Evolutionary conservation across 1,140 invertebrate species (phyloP).

Genomic region (Drosophila pallidifrons): DNA sequence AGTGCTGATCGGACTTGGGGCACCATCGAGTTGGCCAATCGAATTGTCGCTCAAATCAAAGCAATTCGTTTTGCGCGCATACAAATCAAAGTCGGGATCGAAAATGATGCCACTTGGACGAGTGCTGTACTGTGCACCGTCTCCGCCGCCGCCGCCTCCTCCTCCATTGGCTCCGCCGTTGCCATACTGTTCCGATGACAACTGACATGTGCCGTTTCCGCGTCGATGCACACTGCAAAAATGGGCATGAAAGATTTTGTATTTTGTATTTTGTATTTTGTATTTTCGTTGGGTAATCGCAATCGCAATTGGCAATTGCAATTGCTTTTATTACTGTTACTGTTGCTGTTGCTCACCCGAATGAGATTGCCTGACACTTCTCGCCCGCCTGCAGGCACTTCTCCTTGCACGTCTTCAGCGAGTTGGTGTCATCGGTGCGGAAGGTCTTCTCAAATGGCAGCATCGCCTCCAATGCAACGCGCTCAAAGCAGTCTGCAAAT

Average conservation of each 20-base stretch:
- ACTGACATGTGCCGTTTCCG: conserved; percentile 88
- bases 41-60: conserved; percentile 80
- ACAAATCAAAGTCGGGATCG: conserved; percentile 88
- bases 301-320: conserved; percentile 28
- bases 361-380: conserved; percentile 83
- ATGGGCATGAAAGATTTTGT: conserved; percentile 20
- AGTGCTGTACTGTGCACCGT: conserved; percentile 44
- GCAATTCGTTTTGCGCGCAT: conserved; percentile 86
- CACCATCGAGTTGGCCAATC: conserved; percentile 38
- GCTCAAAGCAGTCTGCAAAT: conserved; percentile 81
- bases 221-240: conserved; percentile 86
- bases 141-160: conserved; percentile 62
- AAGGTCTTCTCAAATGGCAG: conserved; percentile 85
- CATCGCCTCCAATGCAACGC: conserved; percentile 84
- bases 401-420: conserved; percentile 82
- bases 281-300: conserved; percentile 68
- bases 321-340: conserved; percentile 6
- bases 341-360: conserved; percentile 70
- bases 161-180: conserved; percentile 61
- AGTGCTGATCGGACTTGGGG: conserved; percentile 63
- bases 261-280: conserved; percentile 11
- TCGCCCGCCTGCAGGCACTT: conserved; percentile 81
- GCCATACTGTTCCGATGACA: conserved; percentile 85
- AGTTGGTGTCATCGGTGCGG: conserved; percentile 84
- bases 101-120: conserved; percentile 84